Evolutionary conservation across 2,113 vertebrate genomes (phyloP).

Genomic region (Carlito syrichta): DNA sequence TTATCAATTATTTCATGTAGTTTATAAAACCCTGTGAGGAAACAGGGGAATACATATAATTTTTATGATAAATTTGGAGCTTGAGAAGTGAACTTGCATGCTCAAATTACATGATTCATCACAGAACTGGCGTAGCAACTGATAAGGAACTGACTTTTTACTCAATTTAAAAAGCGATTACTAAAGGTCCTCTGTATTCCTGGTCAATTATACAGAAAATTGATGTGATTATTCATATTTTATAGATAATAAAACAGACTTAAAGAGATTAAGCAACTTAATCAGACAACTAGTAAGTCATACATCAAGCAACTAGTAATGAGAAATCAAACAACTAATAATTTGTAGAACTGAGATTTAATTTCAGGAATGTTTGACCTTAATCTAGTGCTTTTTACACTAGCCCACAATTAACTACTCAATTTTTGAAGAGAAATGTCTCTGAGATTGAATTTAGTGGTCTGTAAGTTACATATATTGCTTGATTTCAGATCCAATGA

Average conservation of each 20-base stretch:
- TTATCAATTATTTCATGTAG: neutral
- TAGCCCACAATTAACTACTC: neutral
- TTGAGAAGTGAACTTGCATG: neutral
- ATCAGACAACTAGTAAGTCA: neutral
- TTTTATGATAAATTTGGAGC: neutral
- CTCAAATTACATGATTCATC: conserved; percentile 1
- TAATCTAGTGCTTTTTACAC: neutral
- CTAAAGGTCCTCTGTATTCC: neutral
- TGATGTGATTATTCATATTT: neutral
- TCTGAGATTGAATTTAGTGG: neutral
- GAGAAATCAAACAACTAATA: neutral
- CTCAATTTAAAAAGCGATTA: no score
- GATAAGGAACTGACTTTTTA: neutral
- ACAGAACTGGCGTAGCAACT: neutral
- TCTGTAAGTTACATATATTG: neutral
- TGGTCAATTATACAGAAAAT: neutral
- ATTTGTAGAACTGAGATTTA: neutral
- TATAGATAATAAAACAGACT: neutral
- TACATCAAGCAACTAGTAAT: neutral
- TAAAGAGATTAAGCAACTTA: neutral
- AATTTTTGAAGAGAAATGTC: neutral
- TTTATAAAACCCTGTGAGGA: neutral
- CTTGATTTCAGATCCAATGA: neutral
- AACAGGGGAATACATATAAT: neutral
- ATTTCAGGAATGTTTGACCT: neutral